Conservation (phyloP, 2,797 vertebrate genomes). For the Hipposideros larvatus region DNA sequence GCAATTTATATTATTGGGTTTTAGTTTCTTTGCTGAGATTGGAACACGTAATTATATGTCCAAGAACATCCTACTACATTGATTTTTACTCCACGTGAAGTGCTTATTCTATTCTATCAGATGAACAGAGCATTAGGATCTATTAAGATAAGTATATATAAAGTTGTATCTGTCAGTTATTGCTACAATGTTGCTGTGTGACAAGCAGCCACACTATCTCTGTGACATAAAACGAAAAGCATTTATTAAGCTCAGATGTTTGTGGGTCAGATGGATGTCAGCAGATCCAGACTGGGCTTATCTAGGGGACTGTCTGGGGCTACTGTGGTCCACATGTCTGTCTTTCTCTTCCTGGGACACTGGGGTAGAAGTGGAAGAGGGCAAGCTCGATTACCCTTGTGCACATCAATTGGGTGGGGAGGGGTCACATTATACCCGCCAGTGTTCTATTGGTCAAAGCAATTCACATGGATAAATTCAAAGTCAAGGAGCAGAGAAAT, state of each 20-base stretch:
- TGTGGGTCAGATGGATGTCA: background rate
- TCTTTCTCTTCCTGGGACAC: background rate
- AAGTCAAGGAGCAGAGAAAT: slow-evolving; percentile 11
- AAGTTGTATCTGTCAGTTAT: background rate
- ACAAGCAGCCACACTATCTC: background rate
- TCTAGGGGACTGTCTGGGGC: background rate
- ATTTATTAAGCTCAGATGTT: background rate
- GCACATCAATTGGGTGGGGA: background rate
- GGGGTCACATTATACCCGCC: background rate
- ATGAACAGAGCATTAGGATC: background rate
- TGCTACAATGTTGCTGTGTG: background rate
- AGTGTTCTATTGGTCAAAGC: background rate
- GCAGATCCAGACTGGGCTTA: background rate
- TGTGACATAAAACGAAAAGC: background rate
- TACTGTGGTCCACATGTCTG: background rate
- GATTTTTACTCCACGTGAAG: background rate
- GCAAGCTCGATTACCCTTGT: background rate
- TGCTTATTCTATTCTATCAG: background rate
- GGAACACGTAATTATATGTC: slow-evolving; percentile 5
- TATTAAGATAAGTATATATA: background rate
- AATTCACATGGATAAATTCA: background rate
- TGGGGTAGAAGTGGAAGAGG: background rate
- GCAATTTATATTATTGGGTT: slow-evolving; percentile 62
- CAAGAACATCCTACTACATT: background rate
- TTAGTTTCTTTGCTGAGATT: slow-evolving; percentile 48